A percentile compares a stretch with the other conserved stretches of the same genome.
Evolutionary conservation across 1,140 invertebrate genomes (phyloP).

Genomic region (Ips typographus): DNA sequence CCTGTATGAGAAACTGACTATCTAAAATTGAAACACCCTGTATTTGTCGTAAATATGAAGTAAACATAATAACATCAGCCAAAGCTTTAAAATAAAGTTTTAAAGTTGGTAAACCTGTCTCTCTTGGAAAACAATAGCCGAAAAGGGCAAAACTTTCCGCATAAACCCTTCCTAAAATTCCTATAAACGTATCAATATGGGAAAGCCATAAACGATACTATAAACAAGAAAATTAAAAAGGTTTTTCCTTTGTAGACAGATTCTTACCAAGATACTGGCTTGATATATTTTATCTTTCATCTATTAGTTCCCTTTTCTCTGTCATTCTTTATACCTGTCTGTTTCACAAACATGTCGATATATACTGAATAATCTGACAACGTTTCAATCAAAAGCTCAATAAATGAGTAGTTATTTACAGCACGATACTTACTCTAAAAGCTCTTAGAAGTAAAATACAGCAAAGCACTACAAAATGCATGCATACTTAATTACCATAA

Average conservation of each 20-base stretch:
- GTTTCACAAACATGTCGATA: constrained; percentile 6
- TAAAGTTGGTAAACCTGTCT: constrained; percentile 26
- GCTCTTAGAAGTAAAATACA: not conserved
- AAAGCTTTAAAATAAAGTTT: constrained; percentile 2
- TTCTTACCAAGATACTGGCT: constrained; percentile 27
- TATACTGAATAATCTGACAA: not conserved
- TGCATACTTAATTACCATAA: not conserved
- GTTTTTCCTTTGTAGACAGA: constrained; percentile 25
- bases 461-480: not conserved
- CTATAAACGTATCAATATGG: constrained; percentile 34
- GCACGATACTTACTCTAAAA: no score
- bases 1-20: no score
- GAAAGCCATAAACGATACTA: constrained; percentile 32
- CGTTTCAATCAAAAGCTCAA: constrained; percentile 4
- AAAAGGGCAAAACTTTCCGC: constrained; percentile 30
- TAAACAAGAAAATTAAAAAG: constrained; percentile 35
- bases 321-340: constrained; percentile 22
- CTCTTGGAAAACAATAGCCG: constrained; percentile 26
- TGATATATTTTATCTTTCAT: constrained; percentile 33
- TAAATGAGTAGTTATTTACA: not conserved
- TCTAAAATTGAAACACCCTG: no score
- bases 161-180: constrained; percentile 30
- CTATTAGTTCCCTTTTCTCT: constrained; percentile 31
- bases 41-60: no score
- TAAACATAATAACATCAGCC: no score